Percentiles rank a stretch among this genome's conserved stretches.
These are phyloP conservation scores for Phrynocephalus forsythii DNA, from an alignment of 2,797 vertebrate genomes.

Conservation along the genomic window DNA sequence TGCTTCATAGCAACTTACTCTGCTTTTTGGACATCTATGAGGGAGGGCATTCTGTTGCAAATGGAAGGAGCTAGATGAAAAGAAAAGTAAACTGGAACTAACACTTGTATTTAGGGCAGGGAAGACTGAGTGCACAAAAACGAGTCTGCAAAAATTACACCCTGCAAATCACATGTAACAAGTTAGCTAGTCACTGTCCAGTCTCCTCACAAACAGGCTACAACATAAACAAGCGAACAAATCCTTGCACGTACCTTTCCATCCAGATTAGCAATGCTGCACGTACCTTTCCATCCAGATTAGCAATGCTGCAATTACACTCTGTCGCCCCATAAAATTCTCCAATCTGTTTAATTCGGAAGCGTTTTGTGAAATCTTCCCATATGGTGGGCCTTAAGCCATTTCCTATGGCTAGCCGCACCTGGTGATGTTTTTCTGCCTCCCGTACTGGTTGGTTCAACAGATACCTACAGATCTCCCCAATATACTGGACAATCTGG, in stretches of 20 bases:
- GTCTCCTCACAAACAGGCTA: neutral
- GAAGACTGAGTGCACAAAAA: neutral
- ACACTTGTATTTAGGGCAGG: neutral
- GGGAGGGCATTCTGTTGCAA: neutral
- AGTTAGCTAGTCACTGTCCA: neutral
- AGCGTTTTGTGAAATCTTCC: constrained; percentile 87
- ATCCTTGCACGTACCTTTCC: constrained; percentile 81
- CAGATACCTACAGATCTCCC: constrained; percentile 91
- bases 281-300: constrained; percentile 88
- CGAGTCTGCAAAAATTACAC: neutral
- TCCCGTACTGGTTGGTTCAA: constrained; percentile 82
- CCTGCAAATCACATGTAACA: neutral
- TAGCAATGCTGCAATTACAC: constrained; percentile 93
- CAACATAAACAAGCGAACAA: neutral
- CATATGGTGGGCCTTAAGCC: constrained; percentile 87
- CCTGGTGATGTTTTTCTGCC: constrained; percentile 78
- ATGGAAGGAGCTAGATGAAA: neutral
- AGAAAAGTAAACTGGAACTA: too few relatives aligned
- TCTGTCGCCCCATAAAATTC: constrained; percentile 94
- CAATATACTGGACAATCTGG: constrained; percentile 91
- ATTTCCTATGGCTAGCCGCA: constrained; percentile 88
- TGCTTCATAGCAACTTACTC: neutral
- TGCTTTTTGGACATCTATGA: neutral
- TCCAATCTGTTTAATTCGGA: constrained; percentile 82
- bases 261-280: constrained; percentile 89